phyloP scores from a whole-genome alignment of 2,888 invertebrate genomes.

The Embidobia sp. region DNA sequence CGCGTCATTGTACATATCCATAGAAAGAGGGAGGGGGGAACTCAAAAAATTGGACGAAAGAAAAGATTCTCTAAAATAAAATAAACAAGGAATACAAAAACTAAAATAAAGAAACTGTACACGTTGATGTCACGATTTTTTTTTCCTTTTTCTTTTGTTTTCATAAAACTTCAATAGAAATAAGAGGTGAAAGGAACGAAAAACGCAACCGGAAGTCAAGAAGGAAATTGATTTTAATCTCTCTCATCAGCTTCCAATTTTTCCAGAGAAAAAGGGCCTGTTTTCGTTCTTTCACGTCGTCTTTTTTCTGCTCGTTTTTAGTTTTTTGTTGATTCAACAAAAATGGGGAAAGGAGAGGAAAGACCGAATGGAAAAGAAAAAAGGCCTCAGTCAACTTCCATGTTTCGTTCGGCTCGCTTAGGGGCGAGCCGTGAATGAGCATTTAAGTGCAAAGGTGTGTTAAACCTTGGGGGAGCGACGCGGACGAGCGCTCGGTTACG shows the following conservation, averaged over 20 bases:
- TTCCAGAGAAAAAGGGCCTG: background rate
- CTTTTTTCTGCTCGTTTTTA: too few relatives aligned
- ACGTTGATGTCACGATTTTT: conserved; percentile 5
- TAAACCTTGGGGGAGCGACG: conserved; percentile 61
- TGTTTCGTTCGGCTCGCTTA: conserved; percentile 56
- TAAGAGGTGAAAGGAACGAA: background rate
- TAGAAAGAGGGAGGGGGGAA: conserved; percentile 1
- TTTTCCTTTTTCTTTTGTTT: background rate
- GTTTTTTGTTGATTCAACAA: too few relatives aligned
- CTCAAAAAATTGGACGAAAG: too few relatives aligned
- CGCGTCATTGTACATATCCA: conserved; percentile 29
- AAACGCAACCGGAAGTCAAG: too few relatives aligned
- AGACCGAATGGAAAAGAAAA: conserved; percentile 21
- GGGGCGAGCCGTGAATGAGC: conserved; percentile 58
- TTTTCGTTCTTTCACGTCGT: too few relatives aligned
- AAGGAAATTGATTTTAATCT: too few relatives aligned
- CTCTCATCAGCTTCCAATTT: too few relatives aligned
- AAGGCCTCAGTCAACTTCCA: conserved; percentile 64
- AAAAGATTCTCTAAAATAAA: conserved; percentile 11
- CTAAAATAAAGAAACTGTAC: conserved; percentile 27
- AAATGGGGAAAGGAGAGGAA: conserved; percentile 12
- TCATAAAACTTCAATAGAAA: too few relatives aligned
- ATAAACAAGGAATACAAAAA: conserved; percentile 18
- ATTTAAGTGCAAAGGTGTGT: conserved; percentile 48
- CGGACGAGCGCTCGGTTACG: conserved; percentile 82